Evolutionary conservation across 2,113 vertebrate genomes (phyloP).

Genomic region (Bubo blakistoni): DNA sequence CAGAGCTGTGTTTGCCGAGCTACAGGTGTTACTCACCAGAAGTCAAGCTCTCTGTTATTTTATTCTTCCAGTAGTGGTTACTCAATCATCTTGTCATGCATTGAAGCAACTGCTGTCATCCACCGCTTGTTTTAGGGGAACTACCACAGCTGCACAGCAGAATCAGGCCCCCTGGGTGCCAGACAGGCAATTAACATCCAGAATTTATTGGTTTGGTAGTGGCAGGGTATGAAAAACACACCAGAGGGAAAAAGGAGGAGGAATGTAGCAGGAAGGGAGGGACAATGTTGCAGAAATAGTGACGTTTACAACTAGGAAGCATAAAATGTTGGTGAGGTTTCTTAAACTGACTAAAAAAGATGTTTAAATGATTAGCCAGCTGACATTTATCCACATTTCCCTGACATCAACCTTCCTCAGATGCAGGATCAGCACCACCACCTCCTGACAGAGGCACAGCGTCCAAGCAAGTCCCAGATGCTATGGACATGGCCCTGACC

Average conservation of each 20-base stretch:
- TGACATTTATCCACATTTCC: not conserved
- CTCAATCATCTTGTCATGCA: accelerated
- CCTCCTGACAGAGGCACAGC: not conserved
- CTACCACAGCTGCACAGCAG: accelerated
- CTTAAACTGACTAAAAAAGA: not conserved
- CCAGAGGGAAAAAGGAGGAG: not conserved
- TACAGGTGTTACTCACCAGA: not conserved
- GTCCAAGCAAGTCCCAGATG: not conserved
- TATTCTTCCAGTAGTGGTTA: not conserved
- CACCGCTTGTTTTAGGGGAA: not conserved
- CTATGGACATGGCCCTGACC: not conserved
- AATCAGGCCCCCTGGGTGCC: accelerated
- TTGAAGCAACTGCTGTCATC: not conserved
- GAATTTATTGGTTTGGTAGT: not conserved
- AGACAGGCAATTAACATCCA: not conserved
- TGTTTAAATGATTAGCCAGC: not conserved
- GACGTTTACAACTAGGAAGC: not conserved
- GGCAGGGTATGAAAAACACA: not conserved
- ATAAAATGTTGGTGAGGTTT: not conserved
- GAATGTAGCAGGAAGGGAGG: not conserved
- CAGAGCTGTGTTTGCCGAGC: not conserved
- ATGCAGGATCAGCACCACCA: not conserved
- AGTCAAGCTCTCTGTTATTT: not conserved
- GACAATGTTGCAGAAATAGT: not conserved
- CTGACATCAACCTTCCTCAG: not conserved